A percentile compares a stretch with the other conserved stretches of the same genome.
Conservation (phyloP, 2,888 invertebrate species). For the Eupithecia tripunctaria region DNA sequence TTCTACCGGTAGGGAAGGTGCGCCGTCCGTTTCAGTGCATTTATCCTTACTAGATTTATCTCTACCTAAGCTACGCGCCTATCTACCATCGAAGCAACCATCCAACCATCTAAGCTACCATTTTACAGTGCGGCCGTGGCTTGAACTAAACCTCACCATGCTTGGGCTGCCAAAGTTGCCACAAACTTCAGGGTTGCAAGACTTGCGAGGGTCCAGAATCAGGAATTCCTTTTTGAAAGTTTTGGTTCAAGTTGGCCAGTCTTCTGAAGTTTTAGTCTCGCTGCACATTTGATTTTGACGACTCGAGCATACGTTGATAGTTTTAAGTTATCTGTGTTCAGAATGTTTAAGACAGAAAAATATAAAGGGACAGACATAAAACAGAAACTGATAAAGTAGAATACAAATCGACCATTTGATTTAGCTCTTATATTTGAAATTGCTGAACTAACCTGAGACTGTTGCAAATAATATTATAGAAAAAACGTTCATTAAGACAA, state of each 20-base stretch:
- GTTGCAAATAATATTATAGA: background rate
- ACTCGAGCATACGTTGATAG: background rate
- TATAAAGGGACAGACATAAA: background rate
- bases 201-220: background rate
- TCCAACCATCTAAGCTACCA: background rate
- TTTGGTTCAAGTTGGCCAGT: background rate
- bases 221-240: constrained; percentile 2
- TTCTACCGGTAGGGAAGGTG: too few species aligned
- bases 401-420: too few species aligned
- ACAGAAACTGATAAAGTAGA: background rate
- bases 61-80: background rate
- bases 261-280: background rate
- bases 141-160: constrained; percentile 18
- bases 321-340: background rate
- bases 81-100: background rate
- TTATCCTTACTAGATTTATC: too few species aligned
- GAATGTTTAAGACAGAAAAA: background rate
- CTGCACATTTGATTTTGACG: background rate
- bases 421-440: background rate
- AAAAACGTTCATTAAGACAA: too few species aligned
- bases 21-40: too few species aligned
- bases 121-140: background rate
- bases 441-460: background rate
- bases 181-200: background rate
- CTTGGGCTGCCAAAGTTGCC: constrained; percentile 18